phyloP scores from a whole-genome alignment of 2,888 invertebrate species.

The Heliconius ethilla region DNA sequence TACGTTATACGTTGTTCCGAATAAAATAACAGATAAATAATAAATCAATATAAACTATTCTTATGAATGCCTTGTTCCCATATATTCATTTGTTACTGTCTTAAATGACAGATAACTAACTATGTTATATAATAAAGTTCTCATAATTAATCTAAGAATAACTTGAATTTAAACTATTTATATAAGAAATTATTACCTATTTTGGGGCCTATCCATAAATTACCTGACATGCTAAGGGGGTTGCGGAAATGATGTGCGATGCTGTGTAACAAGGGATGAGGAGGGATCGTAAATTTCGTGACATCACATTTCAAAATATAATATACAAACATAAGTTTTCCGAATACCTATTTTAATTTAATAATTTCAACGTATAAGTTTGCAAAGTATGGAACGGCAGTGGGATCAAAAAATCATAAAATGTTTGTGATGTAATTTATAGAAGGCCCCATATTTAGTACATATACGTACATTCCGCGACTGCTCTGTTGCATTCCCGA shows the following conservation, averaged over 20 bases:
- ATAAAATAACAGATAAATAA: too few relatives aligned
- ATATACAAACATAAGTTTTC: too few relatives aligned
- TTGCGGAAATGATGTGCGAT: not conserved
- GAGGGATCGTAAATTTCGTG: not conserved
- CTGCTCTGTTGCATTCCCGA: slow-evolving; percentile 28
- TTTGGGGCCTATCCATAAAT: not conserved
- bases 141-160: not conserved
- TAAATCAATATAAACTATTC: not conserved
- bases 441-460: not conserved
- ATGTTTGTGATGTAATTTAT: not conserved
- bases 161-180: not conserved
- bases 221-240: not conserved
- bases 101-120: not conserved
- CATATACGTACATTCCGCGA: slow-evolving; percentile 6
- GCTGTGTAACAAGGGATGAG: not conserved
- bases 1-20: too few relatives aligned
- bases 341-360: too few relatives aligned
- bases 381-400: not conserved
- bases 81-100: not conserved
- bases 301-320: not conserved
- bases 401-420: too few relatives aligned
- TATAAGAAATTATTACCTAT: not conserved
- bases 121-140: not conserved
- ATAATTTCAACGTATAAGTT: too few relatives aligned
- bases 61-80: not conserved